phyloP scores from a whole-genome alignment of 2,797 vertebrate genomes.

The Hippoglossus hippoglossus region DNA sequence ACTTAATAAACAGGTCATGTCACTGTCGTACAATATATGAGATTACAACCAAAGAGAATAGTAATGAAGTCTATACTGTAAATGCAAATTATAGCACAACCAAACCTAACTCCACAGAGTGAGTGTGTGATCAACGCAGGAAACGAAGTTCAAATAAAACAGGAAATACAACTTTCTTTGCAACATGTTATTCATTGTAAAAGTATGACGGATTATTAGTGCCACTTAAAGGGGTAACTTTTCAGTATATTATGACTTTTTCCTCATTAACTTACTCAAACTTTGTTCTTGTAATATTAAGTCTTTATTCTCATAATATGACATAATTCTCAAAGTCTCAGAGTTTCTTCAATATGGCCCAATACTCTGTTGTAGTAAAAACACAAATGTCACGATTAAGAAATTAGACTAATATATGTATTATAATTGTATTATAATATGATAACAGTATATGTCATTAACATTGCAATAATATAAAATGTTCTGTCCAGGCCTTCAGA shows the following conservation, averaged over 20 bases:
- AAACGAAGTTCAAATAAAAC: constrained; percentile 16
- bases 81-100: constrained; percentile 19
- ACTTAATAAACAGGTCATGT: constrained; percentile 38
- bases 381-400: background rate
- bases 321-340: too few species aligned
- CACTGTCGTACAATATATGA: constrained; percentile 38
- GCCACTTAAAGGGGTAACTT: too few species aligned
- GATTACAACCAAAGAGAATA: background rate
- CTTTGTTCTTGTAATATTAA: background rate
- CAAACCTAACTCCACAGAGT: constrained; percentile 13
- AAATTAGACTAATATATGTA: background rate
- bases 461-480: background rate
- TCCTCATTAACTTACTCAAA: background rate
- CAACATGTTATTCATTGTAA: too few species aligned
- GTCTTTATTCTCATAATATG: too few species aligned
- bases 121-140: constrained; percentile 20
- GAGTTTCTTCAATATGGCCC: too few species aligned
- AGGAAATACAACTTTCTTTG: background rate
- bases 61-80: background rate
- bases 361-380: too few species aligned
- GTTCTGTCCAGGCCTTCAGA: constrained; percentile 85
- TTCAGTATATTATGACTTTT: too few species aligned
- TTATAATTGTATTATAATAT: background rate
- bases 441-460: background rate
- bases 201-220: too few species aligned